Evolutionary conservation across 1,140 invertebrate species (phyloP).

Genomic region (Ostrea denselamellosa): DNA sequence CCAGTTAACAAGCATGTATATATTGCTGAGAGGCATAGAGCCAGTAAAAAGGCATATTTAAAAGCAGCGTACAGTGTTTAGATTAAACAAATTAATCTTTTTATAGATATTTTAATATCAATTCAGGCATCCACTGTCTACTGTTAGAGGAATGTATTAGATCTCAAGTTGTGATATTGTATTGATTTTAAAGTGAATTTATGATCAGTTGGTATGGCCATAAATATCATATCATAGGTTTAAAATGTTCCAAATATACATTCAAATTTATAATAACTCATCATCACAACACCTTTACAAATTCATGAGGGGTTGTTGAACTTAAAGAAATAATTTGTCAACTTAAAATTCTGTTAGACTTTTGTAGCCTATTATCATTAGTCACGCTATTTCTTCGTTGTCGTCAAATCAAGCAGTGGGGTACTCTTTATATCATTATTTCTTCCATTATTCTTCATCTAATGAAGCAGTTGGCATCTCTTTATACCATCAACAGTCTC

Average conservation of each 20-base stretch:
- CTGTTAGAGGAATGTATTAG: conserved; percentile 6
- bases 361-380: no score
- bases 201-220: not conserved
- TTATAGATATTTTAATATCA: conserved; percentile 34
- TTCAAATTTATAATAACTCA: not conserved
- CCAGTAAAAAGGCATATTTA: conserved; percentile 1
- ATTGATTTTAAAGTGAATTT: not conserved
- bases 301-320: conserved; percentile 21
- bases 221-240: not conserved
- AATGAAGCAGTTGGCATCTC: not conserved
- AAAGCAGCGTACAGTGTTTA: not conserved
- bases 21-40: not conserved
- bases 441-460: not conserved
- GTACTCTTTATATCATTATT: not conserved
- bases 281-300: not conserved
- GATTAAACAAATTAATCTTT: conserved; percentile 31
- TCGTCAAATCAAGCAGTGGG: no score
- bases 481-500: conserved; percentile 21
- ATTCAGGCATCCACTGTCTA: not conserved
- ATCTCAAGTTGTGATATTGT: conserved; percentile 14
- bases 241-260: not conserved
- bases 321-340: not conserved
- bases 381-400: no score
- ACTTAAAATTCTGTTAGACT: not conserved
- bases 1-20: conserved; percentile 1